Base-by-base conservation (phyloP, 2,888 invertebrate species). In the Serripes groenlandicus region DNA sequence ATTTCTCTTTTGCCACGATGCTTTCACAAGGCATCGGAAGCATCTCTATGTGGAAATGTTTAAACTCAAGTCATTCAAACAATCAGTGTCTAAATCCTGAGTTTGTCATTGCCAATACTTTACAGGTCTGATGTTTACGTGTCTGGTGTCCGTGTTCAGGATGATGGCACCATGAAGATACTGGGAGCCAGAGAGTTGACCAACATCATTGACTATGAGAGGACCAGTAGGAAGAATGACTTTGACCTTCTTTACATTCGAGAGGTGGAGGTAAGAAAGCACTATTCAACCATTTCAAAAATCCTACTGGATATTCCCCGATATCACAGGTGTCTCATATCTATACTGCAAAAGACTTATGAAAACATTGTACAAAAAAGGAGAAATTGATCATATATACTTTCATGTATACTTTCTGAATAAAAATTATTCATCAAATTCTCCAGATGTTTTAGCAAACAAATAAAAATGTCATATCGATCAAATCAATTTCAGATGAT, bases 121-220 rank as follows among this genome's bases (percentile, higher is more conserved):
- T 66, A 18, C 70, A 92, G 92, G 87, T 88, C 91, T 66, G 91
- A 91, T 81, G 90, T 92, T 30, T 88, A 85, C 71, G 60, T 91
- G 11, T 82, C 90, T 62, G 91, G 89, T 23, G 83, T 91, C 23
- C 64, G 78, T 28, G 62, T 60, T 23, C 42, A 56, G 35, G 30
- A 26, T n/a, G 54, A 49, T 37, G 72, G 69, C 4, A 9, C n/a
- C 23, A 60, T 35, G 49, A 23, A 1, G 1, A 76, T 85, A 7
- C 58, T 87, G 9, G 34, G 74, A 9, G 70, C 69, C 21, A 54
- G 37, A 0, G 79, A 78, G 42, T 42, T 82, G n/a, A 68, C 26
- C 30, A 84, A 82, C 54, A 83, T 85, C 26, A 75, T 85, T 37
- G 42, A 74, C 15, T 60, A 35, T 30, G 78, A 79, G 60, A 66